Conservation (phyloP, 2,797 vertebrate genomes). For the Lateolabrax maculatus region DNA sequence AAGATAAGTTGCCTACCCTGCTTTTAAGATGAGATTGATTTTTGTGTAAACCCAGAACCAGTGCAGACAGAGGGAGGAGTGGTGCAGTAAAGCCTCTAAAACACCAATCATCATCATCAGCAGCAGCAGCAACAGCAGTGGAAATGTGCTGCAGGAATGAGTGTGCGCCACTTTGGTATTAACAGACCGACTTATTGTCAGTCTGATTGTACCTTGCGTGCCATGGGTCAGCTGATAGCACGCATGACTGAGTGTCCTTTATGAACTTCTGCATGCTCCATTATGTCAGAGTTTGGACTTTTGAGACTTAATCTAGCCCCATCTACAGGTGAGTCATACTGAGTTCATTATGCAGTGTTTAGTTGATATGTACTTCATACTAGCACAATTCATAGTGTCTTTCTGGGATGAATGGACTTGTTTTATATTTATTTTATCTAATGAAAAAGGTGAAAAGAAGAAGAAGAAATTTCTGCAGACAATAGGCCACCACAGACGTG, state of each 20-base stretch:
- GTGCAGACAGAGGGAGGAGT: not conserved
- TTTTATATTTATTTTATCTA: conserved; percentile 15
- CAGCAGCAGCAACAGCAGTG: conserved; percentile 11
- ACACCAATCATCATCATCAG: conserved; percentile 30
- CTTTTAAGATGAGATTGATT: conserved; percentile 14
- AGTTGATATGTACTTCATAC: not conserved
- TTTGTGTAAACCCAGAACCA: conserved; percentile 12
- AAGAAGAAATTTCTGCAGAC: conserved; percentile 35
- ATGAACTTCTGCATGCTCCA: conserved; percentile 48
- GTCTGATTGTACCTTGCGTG: conserved; percentile 57
- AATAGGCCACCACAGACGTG: conserved; percentile 28
- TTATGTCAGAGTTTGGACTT: conserved; percentile 46
- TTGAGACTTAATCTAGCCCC: conserved; percentile 57
- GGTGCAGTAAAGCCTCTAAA: conserved; percentile 35
- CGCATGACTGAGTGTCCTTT: conserved; percentile 69
- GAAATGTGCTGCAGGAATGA: conserved; percentile 55
- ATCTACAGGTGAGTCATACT: conserved; percentile 62
- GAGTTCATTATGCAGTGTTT: conserved; percentile 22
- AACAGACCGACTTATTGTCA: conserved; percentile 68
- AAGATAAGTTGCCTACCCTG: too few species aligned
- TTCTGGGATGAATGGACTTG: conserved; percentile 2
- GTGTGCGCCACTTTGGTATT: conserved; percentile 39
- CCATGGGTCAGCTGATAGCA: conserved; percentile 69
- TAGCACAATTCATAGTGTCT: conserved; percentile 1
- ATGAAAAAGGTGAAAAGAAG: conserved; percentile 20